phyloP scores from a whole-genome alignment of 53 echinoderm and acorn worm species.

The Stichopus horrens region DNA sequence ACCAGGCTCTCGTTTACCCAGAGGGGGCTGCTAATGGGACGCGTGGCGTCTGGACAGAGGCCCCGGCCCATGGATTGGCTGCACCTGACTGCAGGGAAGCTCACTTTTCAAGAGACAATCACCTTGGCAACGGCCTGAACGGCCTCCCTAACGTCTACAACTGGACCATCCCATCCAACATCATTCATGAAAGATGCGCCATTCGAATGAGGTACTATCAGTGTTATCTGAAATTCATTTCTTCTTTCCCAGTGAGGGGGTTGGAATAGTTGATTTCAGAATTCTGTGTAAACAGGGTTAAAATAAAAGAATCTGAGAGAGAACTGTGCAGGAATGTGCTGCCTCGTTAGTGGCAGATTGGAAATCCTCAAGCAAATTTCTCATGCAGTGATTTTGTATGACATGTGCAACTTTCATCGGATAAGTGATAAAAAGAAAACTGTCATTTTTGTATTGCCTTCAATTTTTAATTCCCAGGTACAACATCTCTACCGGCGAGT shows the following conservation, averaged over 20 bases:
- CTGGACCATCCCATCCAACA: conserved; percentile 83
- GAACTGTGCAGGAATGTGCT: no score
- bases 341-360: no score
- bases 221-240: no score
- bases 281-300: no score
- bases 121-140: conserved; percentile 90
- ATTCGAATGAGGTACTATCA: conserved; percentile 73
- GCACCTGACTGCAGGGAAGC: conserved; percentile 89
- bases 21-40: conserved; percentile 66
- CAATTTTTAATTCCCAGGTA: conserved; percentile 60
- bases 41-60: conserved; percentile 75
- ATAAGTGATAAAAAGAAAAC: no score
- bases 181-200: conserved; percentile 83
- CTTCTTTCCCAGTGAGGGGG: no score
- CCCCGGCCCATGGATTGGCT: conserved; percentile 66
- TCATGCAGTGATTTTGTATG: no score
- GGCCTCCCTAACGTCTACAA: conserved; percentile 85
- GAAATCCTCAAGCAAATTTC: not conserved
- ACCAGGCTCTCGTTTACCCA: conserved; percentile 64
- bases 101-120: conserved; percentile 93
- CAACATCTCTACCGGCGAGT: conserved; percentile 98
- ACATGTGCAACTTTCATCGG: not conserved
- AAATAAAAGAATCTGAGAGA: no score
- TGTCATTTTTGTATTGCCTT: not conserved
- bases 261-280: no score